Evolutionary conservation across 2,888 invertebrate species (phyloP).

Genomic region (Pollenia griseotomentosa): DNA sequence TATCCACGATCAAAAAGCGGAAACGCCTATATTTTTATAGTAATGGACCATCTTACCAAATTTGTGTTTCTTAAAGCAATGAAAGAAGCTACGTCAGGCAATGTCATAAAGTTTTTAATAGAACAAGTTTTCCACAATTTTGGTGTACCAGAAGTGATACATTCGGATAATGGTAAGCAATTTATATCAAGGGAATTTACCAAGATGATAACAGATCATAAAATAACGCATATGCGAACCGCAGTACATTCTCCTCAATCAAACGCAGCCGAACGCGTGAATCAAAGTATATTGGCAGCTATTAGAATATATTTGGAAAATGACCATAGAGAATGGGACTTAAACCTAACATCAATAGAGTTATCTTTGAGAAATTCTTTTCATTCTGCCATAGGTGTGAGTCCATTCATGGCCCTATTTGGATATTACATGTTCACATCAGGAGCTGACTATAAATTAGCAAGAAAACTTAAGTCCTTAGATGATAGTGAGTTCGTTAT

Average conservation of each 20-base stretch:
- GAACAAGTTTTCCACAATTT: not conserved
- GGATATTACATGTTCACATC: too few relatives aligned
- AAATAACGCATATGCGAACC: not conserved
- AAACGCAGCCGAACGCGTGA: not conserved
- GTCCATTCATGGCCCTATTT: too few relatives aligned
- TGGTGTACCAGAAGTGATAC: not conserved
- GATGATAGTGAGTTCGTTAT: too few relatives aligned
- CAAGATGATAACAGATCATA: not conserved
- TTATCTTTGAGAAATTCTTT: too few relatives aligned
- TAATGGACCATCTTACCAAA: not conserved
- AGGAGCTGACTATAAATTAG: too few relatives aligned
- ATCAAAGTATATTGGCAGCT: not conserved
- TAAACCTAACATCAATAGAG: too few relatives aligned
- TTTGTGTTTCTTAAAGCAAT: too few relatives aligned
- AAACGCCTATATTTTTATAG: not conserved
- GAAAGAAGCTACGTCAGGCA: too few relatives aligned
- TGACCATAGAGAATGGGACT: too few relatives aligned
- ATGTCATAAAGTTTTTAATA: not conserved
- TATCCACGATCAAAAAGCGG: not conserved
- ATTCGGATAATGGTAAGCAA: slow-evolving; percentile 1
- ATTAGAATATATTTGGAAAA: not conserved
- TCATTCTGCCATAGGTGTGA: too few relatives aligned
- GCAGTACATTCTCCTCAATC: not conserved
- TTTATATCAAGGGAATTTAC: not conserved
- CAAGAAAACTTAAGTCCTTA: too few relatives aligned